Evolutionary conservation across 2,888 invertebrate genomes (phyloP), one percentile per base, ranked within the genome.

Genomic region (Lithosia quadra): DNA sequence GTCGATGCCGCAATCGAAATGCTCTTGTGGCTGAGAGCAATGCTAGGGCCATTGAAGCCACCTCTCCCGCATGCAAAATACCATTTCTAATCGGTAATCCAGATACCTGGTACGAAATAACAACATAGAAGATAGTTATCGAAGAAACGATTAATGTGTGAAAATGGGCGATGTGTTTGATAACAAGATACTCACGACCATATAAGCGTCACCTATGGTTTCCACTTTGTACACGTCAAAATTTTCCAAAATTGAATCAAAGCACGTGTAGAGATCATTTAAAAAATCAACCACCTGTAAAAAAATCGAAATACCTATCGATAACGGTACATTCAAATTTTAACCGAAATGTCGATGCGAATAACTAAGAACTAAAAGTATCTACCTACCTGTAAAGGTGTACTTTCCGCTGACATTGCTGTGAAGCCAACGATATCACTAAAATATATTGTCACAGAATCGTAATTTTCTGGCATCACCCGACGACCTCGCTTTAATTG

Each of bases 391-490:
- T 98, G 97, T 63, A 98, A 91, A 0, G 98, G 98, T 7, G 98
- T 98, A 87, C 98, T 98, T 88, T 98, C 97, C 0, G 99, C 98
- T 0, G 98, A 98, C 97, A 99, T 97, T 39, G 97, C 96, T 0
- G 99, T 99, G 90, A 98, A 98, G 28, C 98, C 99, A 39, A 99
- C 98, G 73, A 99, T 99, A 88, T 99, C 99, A 86, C 98, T 98
- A 92, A 99, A 99, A 92, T 98, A 99, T 77, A 99, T 99, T 2
- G 99, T 99, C 21, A 98, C 98, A 75, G 97, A 97, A 88, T 99
- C 98, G 91, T 98, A 99, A 86, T 97, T 97, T 91, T 99, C 99
- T 0, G 98, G 98, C 91, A 98, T 96, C 10, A 99, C 99, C 88
- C 97, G 97, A 80, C 98, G 96, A 0, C 99, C 99, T 74, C 97